Evolutionary conservation across 2,888 invertebrate species (phyloP), one percentile per base, ranked within the genome.

Genomic region (Bellardia bayeri): DNA sequence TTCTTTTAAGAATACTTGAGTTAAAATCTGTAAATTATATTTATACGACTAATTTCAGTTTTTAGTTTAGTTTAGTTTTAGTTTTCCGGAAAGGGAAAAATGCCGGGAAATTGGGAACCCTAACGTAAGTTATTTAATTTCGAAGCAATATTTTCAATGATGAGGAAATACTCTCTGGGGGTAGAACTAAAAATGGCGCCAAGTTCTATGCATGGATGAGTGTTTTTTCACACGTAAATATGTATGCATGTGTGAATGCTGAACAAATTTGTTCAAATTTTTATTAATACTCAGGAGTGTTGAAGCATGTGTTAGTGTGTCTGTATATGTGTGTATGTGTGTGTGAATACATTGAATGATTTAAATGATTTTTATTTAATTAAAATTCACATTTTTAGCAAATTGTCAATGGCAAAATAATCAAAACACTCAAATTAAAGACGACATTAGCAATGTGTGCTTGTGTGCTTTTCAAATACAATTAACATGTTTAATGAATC

Each of bases 351-450:
- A 83, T 72, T 69, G 76, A 84, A 68, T 87, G 78, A 78, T 81
- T 74, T 82, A 82, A 87, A 82, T 64, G 78, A 78, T 82, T 84
- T 78, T 87, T 61, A 87, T 84, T 87, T 87, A 87, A 87, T 87
- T 87, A 81, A 78, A 84, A 82, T 69, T 82, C 78, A 45, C 68
- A 64, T 82, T 84, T 85, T 84, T 42, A 13, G 66, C 69, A 81
- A 84, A 84, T 87, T 84, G 84, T 87, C 81, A 78, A 84, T 63
- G 66, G 58, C 23, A 63, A 74, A 72, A 82, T 83, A 80, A 87
- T 87, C 86, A 81, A 84, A 87, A 83, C 61, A 76, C 30, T 45
- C 64, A 82, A 61, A 78, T 82, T 84, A 42, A 54, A 72, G 81
- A 84, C 76, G 63, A 68, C 71, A 71, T 58, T 76, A 30, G 16